Percentiles rank a stretch among this genome's conserved stretches.
Evolutionary conservation across 2,113 vertebrate species (phyloP).

Genomic region (Eurystomus gularis): DNA sequence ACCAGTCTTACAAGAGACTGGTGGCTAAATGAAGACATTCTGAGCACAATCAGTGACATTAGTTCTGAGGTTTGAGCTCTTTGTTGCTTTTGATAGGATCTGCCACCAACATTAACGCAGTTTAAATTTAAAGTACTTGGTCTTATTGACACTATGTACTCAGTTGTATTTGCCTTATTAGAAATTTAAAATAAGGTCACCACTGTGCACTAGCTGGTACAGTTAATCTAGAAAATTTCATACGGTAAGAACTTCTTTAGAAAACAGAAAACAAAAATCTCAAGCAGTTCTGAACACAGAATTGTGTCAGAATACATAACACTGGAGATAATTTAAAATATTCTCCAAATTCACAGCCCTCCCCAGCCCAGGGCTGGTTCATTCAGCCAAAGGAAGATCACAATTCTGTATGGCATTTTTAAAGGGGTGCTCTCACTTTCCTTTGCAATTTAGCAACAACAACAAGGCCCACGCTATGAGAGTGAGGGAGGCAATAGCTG

Average conservation of each 20-base stretch:
- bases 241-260: not conserved
- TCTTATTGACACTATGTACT: not conserved
- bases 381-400: not conserved
- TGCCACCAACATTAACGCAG: not conserved
- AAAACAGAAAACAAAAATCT: not conserved
- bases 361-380: not conserved
- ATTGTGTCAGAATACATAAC: not conserved
- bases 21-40: constrained; percentile 12
- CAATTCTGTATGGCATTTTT: not conserved
- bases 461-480: not conserved
- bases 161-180: not conserved
- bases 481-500: not conserved
- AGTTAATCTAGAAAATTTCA: not conserved
- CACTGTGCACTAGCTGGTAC: not conserved
- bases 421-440: not conserved
- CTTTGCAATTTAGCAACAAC: not conserved
- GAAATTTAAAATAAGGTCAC: not conserved
- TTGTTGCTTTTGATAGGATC: not conserved
- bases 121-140: not conserved
- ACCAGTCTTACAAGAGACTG: not conserved
- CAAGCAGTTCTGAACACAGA: not conserved
- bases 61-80: not conserved
- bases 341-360: not conserved
- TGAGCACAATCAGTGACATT: not conserved
- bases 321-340: not conserved